Conservation (phyloP, 2,888 invertebrate species). For the Drosophila niveifrons region DNA sequence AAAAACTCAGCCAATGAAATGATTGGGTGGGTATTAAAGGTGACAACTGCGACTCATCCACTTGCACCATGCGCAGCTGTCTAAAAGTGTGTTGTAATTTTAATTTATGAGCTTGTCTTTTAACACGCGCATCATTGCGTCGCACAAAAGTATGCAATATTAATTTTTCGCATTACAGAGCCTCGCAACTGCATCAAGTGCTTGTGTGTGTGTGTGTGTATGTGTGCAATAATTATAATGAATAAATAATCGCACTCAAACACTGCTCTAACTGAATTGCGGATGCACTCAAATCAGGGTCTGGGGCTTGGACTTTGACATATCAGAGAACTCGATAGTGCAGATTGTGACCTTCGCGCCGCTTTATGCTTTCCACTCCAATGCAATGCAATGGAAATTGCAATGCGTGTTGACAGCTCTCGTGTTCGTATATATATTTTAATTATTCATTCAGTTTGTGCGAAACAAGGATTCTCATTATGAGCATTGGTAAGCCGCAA, state of each 20-base stretch:
- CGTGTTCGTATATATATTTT: neutral
- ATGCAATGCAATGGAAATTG: neutral
- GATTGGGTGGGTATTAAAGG: too few relatives aligned
- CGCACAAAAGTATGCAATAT: slow-evolving; percentile 58
- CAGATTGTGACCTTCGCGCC: neutral
- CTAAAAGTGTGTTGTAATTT: slow-evolving; percentile 42
- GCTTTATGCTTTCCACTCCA: neutral
- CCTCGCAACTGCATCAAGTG: neutral
- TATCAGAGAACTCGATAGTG: slow-evolving; percentile 16
- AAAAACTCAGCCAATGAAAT: too few relatives aligned
- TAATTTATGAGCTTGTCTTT: slow-evolving; percentile 28
- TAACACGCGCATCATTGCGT: slow-evolving; percentile 16
- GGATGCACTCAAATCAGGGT: slow-evolving; percentile 21
- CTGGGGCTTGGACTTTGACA: slow-evolving; percentile 10
- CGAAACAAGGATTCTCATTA: slow-evolving; percentile 9
- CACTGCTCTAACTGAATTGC: slow-evolving; percentile 17
- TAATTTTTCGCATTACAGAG: slow-evolving; percentile 53
- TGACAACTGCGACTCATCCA: too few relatives aligned
- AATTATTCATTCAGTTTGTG: slow-evolving; percentile 29
- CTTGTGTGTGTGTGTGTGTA: neutral
- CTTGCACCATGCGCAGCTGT: slow-evolving; percentile 13
- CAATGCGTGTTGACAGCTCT: slow-evolving; percentile 13
- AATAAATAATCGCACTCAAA: slow-evolving; percentile 38
- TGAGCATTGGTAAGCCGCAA: neutral
- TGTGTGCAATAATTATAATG: slow-evolving; percentile 33